Base-by-base conservation (phyloP, 2,113 vertebrate genomes). In the Odocoileus hemionus region DNA sequence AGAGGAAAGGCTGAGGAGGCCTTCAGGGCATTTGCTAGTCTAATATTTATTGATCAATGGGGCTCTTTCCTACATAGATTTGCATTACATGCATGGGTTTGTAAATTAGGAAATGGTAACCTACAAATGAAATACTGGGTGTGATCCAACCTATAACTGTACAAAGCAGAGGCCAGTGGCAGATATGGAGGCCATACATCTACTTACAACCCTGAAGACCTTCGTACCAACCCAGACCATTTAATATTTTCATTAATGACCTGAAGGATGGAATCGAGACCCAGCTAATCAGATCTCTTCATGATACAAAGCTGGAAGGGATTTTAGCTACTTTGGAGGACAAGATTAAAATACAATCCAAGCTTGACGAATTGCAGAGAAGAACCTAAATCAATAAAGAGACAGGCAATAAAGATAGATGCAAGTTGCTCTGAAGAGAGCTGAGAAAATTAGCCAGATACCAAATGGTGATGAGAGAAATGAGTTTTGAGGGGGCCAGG, bases 281-380 rank as follows among this genome's bases (percentile, higher is more conserved):
- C 84, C 57, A 28, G 89, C 89, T 98, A 98, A 98, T 98, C 94
- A 96, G 93, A 98, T 98, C 95, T 96, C 89, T 84, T 57, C 64
- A 79, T 80, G 83, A 88, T 61, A 43, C 5, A 0, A 93, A 76
- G 97, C 98, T 98, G 88, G 94, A 98, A 98, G 98, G 97, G 97
- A 96, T 98, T 91, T 97, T 60, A 76, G 97, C 91, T 95, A 93
- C 93, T 93, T 94, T 78, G 86, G 95, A 97, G 94, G 98, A 92
- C 95, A 96, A 92, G 98, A 98, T 97, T 98, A 98, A 98, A 98
- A 98, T 93, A 94, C 94, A 94, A 98, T 97, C 96, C 91, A 93
- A 91, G 96, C 97, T 95, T 98, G 97, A 98, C 91, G 2, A 96
- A 98, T 98, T 93, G 93, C 95, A 96, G 97, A 89, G 95, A 84